A percentile compares a stretch with the other conserved stretches of the same genome.
phyloP scores from a whole-genome alignment of 2,113 vertebrate species.

The Myxocyprinus asiaticus region DNA sequence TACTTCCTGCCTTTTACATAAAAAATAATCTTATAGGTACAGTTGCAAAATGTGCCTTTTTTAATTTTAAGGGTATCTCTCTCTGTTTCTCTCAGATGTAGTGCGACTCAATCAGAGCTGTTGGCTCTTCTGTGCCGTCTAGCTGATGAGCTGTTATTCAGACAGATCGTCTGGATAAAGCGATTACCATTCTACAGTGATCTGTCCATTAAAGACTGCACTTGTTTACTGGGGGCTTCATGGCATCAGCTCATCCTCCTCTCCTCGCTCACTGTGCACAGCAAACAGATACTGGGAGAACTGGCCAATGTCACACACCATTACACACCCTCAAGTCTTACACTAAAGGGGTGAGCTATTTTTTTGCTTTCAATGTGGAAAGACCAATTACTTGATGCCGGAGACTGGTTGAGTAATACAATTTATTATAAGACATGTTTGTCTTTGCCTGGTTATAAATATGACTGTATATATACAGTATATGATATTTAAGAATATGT shows the following conservation, averaged over 20 bases:
- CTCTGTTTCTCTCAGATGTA: conserved; percentile 76
- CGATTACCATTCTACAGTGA: conserved; percentile 97
- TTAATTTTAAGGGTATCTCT: not conserved
- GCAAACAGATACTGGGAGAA: conserved; percentile 93
- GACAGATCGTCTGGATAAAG: conserved; percentile 98
- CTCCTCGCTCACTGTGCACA: conserved; percentile 95
- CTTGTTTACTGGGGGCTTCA: conserved; percentile 93
- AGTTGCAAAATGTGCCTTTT: too few relatives aligned
- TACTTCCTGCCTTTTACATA: too few relatives aligned
- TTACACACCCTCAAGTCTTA: conserved; percentile 92
- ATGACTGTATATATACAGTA: too few relatives aligned
- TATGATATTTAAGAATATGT: not conserved
- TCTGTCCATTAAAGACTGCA: conserved; percentile 98
- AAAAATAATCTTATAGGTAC: too few relatives aligned
- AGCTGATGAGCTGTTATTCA: conserved; percentile 95
- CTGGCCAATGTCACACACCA: conserved; percentile 94
- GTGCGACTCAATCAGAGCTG: conserved; percentile 95
- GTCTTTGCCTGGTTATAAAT: too few relatives aligned
- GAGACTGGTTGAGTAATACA: too few relatives aligned
- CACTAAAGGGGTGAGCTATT: conserved; percentile 88
- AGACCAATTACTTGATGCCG: too few relatives aligned
- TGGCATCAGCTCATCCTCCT: conserved; percentile 98
- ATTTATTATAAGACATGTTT: too few relatives aligned
- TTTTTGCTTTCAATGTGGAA: not conserved
- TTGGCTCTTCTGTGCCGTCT: conserved; percentile 95